Conservation (phyloP, 1,140 invertebrate species). For the Vollenhovia emeryi region DNA sequence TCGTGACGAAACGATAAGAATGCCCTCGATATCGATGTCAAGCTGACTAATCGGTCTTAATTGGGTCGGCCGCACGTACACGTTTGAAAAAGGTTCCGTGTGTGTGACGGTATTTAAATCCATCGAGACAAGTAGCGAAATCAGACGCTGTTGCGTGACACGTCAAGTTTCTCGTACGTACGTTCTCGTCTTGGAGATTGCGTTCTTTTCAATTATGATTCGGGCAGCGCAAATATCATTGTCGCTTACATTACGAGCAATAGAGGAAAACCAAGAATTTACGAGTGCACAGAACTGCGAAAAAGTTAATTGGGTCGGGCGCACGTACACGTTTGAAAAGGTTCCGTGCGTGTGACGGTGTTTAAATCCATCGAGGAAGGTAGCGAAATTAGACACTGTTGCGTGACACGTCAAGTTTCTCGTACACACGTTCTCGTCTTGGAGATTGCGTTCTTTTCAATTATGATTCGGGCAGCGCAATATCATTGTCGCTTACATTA, state of each 20-base stretch:
- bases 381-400: not conserved
- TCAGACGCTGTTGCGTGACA: not conserved
- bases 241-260: not conserved
- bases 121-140: not conserved
- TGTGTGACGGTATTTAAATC: not conserved
- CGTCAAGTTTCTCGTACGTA: not conserved
- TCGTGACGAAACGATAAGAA: constrained; percentile 3
- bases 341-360: not conserved
- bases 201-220: not conserved
- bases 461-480: not conserved
- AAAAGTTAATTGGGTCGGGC: too few species aligned
- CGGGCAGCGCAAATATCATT: not conserved
- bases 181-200: not conserved
- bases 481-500: not conserved
- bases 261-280: not conserved
- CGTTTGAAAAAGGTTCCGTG: not conserved
- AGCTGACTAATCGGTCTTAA: constrained; percentile 15
- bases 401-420: not conserved
- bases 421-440: not conserved
- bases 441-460: not conserved
- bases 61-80: not conserved
- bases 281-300: not conserved
- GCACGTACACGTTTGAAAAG: too few species aligned
- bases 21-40: not conserved
- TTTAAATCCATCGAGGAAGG: not conserved